A percentile compares a stretch with the other conserved stretches of the same genome.
These are phyloP conservation scores for Cryptotermes secundus DNA, from an alignment of 1,140 invertebrate species.

Conservation along the genomic window DNA sequence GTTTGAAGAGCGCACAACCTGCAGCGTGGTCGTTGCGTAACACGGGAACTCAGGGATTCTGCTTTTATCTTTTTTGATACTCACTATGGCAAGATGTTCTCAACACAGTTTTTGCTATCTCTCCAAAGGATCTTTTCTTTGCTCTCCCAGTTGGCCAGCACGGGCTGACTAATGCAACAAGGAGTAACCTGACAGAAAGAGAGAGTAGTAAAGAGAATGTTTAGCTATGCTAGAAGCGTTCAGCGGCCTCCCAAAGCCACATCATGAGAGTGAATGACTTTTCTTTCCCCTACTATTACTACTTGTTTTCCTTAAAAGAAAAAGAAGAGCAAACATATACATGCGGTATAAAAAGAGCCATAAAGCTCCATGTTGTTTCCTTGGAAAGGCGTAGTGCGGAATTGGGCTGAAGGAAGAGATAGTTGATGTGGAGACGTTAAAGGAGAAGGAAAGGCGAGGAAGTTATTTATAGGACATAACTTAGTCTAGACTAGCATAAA, in stretches of 20 bases:
- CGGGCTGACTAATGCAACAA: neutral
- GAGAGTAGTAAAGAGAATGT: neutral
- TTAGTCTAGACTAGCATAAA: neutral
- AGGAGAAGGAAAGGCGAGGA: neutral
- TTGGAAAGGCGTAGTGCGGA: neutral
- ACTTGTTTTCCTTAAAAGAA: neutral
- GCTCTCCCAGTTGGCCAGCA: neutral
- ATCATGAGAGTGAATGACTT: constrained; percentile 4
- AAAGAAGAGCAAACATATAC: neutral
- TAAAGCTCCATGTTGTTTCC: neutral
- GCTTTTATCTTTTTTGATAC: neutral
- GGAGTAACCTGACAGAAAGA: neutral
- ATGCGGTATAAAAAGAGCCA: neutral
- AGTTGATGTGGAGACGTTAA: neutral
- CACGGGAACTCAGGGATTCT: neutral
- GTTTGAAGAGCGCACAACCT: neutral
- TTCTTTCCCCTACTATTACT: neutral
- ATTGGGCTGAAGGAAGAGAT: neutral
- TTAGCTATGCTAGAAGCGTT: neutral
- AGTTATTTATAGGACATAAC: constrained; percentile 18
- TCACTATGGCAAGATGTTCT: neutral
- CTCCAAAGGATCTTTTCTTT: neutral
- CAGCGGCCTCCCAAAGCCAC: neutral
- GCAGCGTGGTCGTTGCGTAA: neutral
- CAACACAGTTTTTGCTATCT: constrained; percentile 11